Conservation (phyloP, 1,140 invertebrate genomes). For the Panagrolaimus sp. region DNA sequence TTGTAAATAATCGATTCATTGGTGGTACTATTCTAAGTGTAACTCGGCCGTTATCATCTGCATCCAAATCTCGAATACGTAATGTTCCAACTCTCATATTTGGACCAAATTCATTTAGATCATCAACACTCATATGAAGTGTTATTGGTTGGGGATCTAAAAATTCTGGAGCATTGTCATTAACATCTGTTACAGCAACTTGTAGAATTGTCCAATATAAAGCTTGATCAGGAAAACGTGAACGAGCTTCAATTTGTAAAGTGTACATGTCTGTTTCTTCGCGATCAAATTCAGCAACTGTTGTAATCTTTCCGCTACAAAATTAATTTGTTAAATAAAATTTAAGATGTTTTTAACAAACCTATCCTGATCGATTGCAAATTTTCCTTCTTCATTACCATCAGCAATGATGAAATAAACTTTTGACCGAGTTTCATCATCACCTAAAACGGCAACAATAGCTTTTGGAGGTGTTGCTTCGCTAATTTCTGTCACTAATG, state of each 20-base stretch:
- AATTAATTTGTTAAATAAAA: neutral
- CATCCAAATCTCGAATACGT: conserved; percentile 43
- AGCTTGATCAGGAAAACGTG: conserved; percentile 39
- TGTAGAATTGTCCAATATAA: conserved; percentile 53
- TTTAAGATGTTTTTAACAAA: conserved; percentile 14
- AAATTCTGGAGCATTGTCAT: conserved; percentile 54
- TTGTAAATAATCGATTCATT: conserved; percentile 45
- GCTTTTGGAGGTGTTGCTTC: conserved; percentile 52
- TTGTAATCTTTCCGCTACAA: conserved; percentile 43
- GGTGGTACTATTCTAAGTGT: conserved; percentile 46
- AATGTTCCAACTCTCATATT: conserved; percentile 47
- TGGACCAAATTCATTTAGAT: conserved; percentile 28
- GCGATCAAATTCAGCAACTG: conserved; percentile 37
- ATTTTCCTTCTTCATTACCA: conserved; percentile 52
- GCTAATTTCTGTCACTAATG: conserved; percentile 47
- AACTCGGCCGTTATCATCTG: conserved; percentile 49
- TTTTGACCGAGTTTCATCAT: conserved; percentile 30
- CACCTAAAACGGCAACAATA: conserved; percentile 43
- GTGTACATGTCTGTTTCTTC: conserved; percentile 45
- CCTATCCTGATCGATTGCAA: conserved; percentile 46
- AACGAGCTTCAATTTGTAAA: conserved; percentile 42
- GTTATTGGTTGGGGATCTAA: conserved; percentile 42
- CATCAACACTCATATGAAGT: conserved; percentile 39
- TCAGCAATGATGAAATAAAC: conserved; percentile 45
- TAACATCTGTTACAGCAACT: conserved; percentile 47